phyloP scores from a whole-genome alignment of 1,140 invertebrate genomes.

The Ganaspis sp. region DNA sequence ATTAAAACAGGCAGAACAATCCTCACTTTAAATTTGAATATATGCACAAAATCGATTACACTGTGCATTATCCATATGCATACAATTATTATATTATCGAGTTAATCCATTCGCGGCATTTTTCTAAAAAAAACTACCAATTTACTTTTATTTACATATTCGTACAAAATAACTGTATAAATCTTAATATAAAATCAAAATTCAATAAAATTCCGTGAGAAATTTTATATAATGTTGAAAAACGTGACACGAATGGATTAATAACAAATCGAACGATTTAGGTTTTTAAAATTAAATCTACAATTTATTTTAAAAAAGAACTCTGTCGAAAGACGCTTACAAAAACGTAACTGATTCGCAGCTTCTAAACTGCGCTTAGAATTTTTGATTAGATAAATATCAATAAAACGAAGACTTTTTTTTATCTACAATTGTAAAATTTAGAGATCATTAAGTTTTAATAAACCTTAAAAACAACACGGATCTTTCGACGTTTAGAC shows the following conservation, averaged over 20 bases:
- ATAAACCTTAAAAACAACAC: not conserved
- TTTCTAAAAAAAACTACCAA: not conserved
- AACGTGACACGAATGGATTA: not conserved
- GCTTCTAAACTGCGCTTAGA: conserved; percentile 34
- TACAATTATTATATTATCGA: not conserved
- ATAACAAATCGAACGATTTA: conserved; percentile 22
- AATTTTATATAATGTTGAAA: conserved; percentile 43
- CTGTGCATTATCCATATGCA: not conserved
- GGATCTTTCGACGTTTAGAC: conserved; percentile 9
- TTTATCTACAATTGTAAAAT: conserved; percentile 25
- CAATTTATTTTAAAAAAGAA: conserved; percentile 2
- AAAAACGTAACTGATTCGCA: conserved; percentile 24
- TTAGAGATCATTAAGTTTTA: conserved; percentile 28
- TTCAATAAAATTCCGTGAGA: conserved; percentile 37
- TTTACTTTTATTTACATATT: not conserved
- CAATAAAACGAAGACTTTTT: conserved; percentile 29
- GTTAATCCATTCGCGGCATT: conserved; percentile 1
- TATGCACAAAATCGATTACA: not conserved
- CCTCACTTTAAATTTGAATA: not conserved
- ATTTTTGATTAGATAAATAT: conserved; percentile 29
- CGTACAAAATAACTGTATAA: conserved; percentile 8
- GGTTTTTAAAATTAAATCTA: conserved; percentile 11
- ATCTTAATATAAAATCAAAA: conserved; percentile 34
- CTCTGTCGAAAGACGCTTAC: conserved; percentile 24
- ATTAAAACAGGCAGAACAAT: not conserved